Conservation (phyloP, 2,888 invertebrate genomes). For the Stratiomys singularior region DNA sequence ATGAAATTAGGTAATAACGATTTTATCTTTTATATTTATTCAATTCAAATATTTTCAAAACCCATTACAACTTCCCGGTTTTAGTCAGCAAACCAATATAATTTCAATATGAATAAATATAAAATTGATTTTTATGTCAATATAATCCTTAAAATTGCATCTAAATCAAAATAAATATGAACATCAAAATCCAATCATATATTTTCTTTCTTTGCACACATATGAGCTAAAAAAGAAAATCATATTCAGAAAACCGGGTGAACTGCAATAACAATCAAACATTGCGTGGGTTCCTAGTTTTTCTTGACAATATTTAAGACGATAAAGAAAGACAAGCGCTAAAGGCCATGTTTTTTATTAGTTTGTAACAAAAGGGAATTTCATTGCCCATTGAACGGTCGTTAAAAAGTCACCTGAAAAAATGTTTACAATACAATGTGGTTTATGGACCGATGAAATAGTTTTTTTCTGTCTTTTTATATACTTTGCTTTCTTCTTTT, state of each 20-base stretch:
- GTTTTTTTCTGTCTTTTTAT: too few relatives aligned
- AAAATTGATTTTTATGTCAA: neutral
- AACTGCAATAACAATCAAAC: too few relatives aligned
- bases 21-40: neutral
- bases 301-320: too few relatives aligned
- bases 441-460: too few relatives aligned
- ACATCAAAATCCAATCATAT: neutral
- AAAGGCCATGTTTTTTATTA: too few relatives aligned
- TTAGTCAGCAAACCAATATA: neutral
- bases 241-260: neutral
- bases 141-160: conserved; percentile 3
- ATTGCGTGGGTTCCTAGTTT: too few relatives aligned
- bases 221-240: neutral
- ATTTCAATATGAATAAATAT: conserved; percentile 10
- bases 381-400: too few relatives aligned
- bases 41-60: neutral
- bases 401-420: too few relatives aligned
- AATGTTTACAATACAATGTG: too few relatives aligned
- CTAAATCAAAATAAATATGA: conserved; percentile 11
- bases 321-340: too few relatives aligned
- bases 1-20: neutral
- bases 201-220: neutral
- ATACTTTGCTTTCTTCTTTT: too few relatives aligned
- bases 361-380: too few relatives aligned
- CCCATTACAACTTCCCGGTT: neutral